phyloP scores from a whole-genome alignment of 2,888 invertebrate species.

The Ernsta delagoae region DNA sequence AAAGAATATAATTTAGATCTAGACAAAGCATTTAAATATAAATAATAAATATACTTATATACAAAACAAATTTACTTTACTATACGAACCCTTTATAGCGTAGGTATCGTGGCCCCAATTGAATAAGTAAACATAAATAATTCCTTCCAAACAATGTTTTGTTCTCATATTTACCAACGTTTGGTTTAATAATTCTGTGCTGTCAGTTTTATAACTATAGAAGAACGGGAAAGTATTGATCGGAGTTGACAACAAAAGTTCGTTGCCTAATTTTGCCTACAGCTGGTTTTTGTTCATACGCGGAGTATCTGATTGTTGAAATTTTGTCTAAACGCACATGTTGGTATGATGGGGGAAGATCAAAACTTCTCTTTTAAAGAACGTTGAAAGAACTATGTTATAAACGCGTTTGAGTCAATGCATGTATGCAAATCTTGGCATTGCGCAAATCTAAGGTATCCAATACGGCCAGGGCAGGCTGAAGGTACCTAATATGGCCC shows the following conservation, averaged over 20 bases:
- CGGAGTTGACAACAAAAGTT: neutral
- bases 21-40: too few species aligned
- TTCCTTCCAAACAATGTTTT: neutral
- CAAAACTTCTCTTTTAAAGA: too few species aligned
- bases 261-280: neutral
- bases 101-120: neutral
- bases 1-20: too few species aligned
- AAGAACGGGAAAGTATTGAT: slow-evolving; percentile 13
- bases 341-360: too few species aligned
- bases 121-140: neutral
- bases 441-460: neutral
- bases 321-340: neutral
- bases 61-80: neutral
- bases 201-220: slow-evolving; percentile 8
- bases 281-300: neutral
- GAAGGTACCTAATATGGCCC: too few species aligned
- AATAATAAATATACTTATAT: too few species aligned
- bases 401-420: neutral
- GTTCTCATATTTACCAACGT: slow-evolving; percentile 8
- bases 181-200: neutral
- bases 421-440: neutral
- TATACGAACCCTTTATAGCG: neutral
- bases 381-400: too few species aligned
- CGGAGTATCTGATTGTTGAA: neutral
- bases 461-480: neutral